Evolutionary conservation across 2,113 vertebrate genomes (phyloP), one percentile per base, ranked within the genome.

Genomic region (Herpetotheres cachinnans): DNA sequence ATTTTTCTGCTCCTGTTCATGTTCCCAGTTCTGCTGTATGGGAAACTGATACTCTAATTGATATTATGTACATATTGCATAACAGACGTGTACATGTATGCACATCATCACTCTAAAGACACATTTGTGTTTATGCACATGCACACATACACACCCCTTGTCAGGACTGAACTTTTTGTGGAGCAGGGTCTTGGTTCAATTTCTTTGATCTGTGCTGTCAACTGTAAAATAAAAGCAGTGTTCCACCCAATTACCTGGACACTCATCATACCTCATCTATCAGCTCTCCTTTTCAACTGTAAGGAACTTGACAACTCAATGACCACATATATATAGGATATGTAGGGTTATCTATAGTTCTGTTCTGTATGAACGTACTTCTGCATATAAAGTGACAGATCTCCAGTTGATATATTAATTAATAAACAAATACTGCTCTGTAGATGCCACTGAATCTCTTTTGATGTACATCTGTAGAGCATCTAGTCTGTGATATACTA

Each of bases 361-460:
- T 91, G 90, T 76, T 69, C 56, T 65, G 21, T 70, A 82, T 49
- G 46, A 91, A 72, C 85, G 52, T 54, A 69, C 14, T 8, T 79
- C 44, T 88, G 10, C n/a, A 58, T 55, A 83, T 18, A 80, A 85
- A 91, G 42, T 82, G 73, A 65, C 58, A 91, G 62, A 34, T 94
- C 55, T 82, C 71, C 32, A 44, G 50, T 24, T 91, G 78, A 73
- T 73, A 54, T 73, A 91, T 65, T 84, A 87, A 90, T 96, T 91
- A 87, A 96, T 90, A 85, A 95, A 93, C 44, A 24, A 89, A 16
- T 70, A 62, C 22, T 76, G 36, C 69, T 94, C 52, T n/a, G 16
- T 62, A 80, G 66, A 85, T 77, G 58, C 44, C 38, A 55, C 21
- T 77, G 74, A 80, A 90, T 62, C 46, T 46, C 34, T 82, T 46